Base-by-base conservation (phyloP, 2,113 vertebrate species). In the Coryphaenoides rupestris region DNA sequence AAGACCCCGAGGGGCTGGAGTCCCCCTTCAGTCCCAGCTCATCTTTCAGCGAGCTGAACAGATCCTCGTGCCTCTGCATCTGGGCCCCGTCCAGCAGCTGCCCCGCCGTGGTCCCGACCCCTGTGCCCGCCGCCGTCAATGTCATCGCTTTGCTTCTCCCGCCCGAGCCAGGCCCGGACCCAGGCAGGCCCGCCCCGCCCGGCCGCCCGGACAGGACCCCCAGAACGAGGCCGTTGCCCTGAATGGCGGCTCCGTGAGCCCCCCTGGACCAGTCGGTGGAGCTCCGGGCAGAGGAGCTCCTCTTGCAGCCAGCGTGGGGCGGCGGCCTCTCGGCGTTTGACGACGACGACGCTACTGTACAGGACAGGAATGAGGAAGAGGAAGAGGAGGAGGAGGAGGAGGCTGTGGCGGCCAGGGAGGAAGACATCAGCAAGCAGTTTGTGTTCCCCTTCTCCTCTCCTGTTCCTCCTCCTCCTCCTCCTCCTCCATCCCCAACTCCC, bases 211-310 rank as follows among this genome's bases (percentile, higher is more conserved):
- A 17, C 2, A 92, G 89, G n/a, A n/a, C n/a, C 63, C 89, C 84
- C 19, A 82, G 19, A 21, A 60, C 66, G 1, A 82, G 79, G 58
- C 71, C 91, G 81, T 78, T 0, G n/a, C 46, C 88, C 79, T 71
- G 92, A 66, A 49, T 83, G 9, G 66, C 88, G 22, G 90, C 79
- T 57, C 80, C 87, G 26, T 93, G 93, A 68, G 82, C 82, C 64
- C 89, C 82, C 17, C 89, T 90, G 1, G 92, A 84, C 95, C 96
- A 95, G 19, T 98, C 96, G 23, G 90, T 83, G 59, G 91, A 84
- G 77, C 67, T 69, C 1, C 95, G 90, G 0, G 91, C 84, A 12
- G 33, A 40, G 33, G 33, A 12, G 33, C 33, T 40, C 86, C 95
- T 98, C 81, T 94, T 94, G 40, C 78, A 86, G 60, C 77, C 89